phyloP scores from a whole-genome alignment of 2,888 invertebrate genomes.

The Caenorhabditis becei region DNA sequence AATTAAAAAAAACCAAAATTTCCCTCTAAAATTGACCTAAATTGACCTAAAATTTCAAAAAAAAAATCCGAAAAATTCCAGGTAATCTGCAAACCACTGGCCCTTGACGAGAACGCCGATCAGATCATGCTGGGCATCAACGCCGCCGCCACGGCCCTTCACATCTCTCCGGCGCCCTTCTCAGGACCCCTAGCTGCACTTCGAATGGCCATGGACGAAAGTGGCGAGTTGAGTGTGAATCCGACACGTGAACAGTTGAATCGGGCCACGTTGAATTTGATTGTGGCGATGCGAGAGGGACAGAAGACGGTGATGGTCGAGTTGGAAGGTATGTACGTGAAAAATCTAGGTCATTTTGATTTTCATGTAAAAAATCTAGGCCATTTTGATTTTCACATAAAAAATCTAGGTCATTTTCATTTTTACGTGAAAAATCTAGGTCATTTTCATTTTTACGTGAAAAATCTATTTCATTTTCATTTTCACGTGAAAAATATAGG shows the following conservation, averaged over 20 bases:
- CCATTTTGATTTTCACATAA: too few species aligned
- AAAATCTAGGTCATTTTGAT: too few species aligned
- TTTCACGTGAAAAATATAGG: too few species aligned
- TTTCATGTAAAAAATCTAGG: too few species aligned
- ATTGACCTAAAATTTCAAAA: neutral
- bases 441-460: too few species aligned
- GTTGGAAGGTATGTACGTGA: slow-evolving; percentile 77
- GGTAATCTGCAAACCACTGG: slow-evolving; percentile 92
- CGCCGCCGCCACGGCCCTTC: slow-evolving; percentile 91
- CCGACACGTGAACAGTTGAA: slow-evolving; percentile 91
- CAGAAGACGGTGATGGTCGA: slow-evolving; percentile 82
- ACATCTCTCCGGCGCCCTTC: slow-evolving; percentile 96
- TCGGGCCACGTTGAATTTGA: slow-evolving; percentile 88
- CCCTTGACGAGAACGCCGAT: slow-evolving; percentile 90
- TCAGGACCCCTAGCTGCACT: slow-evolving; percentile 96
- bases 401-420: too few species aligned
- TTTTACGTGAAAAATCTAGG: too few species aligned
- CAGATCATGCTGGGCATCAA: slow-evolving; percentile 95
- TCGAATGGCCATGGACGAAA: slow-evolving; percentile 86
- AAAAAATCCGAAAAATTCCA: neutral
- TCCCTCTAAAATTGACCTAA: neutral
- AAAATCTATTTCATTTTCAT: too few species aligned
- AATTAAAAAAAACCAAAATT: slow-evolving; percentile 1
- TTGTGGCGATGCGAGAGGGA: slow-evolving; percentile 89
- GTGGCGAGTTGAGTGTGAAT: slow-evolving; percentile 84